Percentiles rank a stretch among this genome's conserved stretches.
Evolutionary conservation across 2,888 invertebrate genomes (phyloP).

Genomic region (Hirtodrosophila trivittata): DNA sequence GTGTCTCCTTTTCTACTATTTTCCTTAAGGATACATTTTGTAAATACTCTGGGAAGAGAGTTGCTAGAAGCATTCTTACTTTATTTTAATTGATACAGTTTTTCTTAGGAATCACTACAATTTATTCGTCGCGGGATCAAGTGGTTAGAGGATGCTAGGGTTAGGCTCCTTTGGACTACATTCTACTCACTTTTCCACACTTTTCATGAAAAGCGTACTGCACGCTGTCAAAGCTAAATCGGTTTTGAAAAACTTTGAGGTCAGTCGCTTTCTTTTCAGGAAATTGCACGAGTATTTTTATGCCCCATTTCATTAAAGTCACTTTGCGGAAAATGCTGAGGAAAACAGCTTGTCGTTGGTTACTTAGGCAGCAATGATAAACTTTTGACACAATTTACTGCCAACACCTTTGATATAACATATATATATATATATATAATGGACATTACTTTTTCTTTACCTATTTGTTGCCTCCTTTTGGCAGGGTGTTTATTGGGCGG

Average conservation of each 20-base stretch:
- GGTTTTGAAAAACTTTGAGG: constrained; percentile 72
- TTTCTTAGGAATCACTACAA: too few relatives aligned
- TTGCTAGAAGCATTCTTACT: too few relatives aligned
- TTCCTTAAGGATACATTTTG: too few relatives aligned
- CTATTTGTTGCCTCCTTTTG: not conserved
- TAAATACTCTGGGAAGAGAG: too few relatives aligned
- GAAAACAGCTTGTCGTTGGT: constrained; percentile 35
- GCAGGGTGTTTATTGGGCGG: constrained; percentile 23
- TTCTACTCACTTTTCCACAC: constrained; percentile 71
- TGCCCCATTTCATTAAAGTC: constrained; percentile 78
- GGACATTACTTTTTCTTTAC: constrained; percentile 7
- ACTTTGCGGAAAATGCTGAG: constrained; percentile 19
- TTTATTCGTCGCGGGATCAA: too few relatives aligned
- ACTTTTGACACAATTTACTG: constrained; percentile 82
- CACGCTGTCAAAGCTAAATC: constrained; percentile 73
- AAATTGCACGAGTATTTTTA: constrained; percentile 70
- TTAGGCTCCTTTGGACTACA: too few relatives aligned
- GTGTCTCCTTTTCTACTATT: too few relatives aligned
- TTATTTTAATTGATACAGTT: too few relatives aligned
- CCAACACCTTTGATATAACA: constrained; percentile 81
- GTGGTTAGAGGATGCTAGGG: too few relatives aligned
- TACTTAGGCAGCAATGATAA: constrained; percentile 66
- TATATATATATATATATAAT: too few relatives aligned
- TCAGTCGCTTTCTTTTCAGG: constrained; percentile 48
- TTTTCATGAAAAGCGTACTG: constrained; percentile 42